A percentile compares a stretch with the other conserved stretches of the same genome.
phyloP scores from a whole-genome alignment of 2,797 vertebrate species.

The Phrynocephalus vlangalii region DNA sequence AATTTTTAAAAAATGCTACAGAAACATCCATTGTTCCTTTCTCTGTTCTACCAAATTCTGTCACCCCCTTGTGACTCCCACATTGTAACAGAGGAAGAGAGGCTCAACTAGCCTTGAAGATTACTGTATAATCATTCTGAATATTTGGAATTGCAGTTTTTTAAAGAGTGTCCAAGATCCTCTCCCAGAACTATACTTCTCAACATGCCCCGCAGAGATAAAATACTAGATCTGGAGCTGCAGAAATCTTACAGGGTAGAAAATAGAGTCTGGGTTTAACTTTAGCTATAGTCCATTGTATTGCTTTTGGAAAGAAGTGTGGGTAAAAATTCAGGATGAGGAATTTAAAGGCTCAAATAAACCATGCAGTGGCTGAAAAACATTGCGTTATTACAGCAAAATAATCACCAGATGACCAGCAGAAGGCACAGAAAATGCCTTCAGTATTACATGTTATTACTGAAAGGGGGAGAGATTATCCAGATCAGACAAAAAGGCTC shows the following conservation, averaged over 20 bases:
- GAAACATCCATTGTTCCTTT: background rate
- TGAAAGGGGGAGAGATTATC: conserved; percentile 18
- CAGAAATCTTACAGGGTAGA: background rate
- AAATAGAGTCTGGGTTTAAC: background rate
- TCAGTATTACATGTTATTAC: conserved; percentile 11
- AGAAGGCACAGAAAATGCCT: conserved; percentile 29
- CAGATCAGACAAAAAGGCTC: conserved; percentile 33
- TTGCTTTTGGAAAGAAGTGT: conserved; percentile 25
- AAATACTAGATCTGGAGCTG: background rate
- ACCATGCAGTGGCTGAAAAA: conserved; percentile 14
- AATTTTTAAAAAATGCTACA: too few species aligned
- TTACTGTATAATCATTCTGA: background rate
- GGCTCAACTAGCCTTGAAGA: background rate
- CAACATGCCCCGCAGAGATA: background rate
- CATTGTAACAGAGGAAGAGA: background rate
- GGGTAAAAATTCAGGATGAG: conserved; percentile 4
- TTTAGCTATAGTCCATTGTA: background rate
- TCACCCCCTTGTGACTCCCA: background rate
- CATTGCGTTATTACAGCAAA: conserved; percentile 18
- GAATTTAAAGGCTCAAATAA: conserved; percentile 19
- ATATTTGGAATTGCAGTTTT: too few species aligned
- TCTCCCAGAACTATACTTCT: background rate
- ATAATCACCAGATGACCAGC: conserved; percentile 22
- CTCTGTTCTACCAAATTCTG: background rate
- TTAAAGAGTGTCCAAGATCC: background rate